A percentile compares a stretch with the other conserved stretches of the same genome.
Evolutionary conservation across 2,888 invertebrate species (phyloP).

Genomic region (Chymomyza fuscimana): DNA sequence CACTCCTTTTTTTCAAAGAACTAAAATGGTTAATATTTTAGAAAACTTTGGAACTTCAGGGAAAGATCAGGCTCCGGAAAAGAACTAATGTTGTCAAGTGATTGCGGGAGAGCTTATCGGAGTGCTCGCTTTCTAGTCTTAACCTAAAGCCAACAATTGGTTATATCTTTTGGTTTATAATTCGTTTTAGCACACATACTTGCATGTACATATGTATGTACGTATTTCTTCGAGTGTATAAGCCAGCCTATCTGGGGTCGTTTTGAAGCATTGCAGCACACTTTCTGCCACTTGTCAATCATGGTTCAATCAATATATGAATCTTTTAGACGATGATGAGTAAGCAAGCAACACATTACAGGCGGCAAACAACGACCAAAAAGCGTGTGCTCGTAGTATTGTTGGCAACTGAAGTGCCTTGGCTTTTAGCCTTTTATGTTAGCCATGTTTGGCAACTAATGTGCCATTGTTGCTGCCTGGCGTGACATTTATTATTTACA

Average conservation of each 20-base stretch:
- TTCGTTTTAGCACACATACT: too few relatives aligned
- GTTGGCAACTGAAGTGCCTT: neutral
- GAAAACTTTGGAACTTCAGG: too few relatives aligned
- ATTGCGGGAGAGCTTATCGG: too few relatives aligned
- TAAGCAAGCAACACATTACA: too few relatives aligned
- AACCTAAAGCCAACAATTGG: too few relatives aligned
- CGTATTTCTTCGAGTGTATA: neutral
- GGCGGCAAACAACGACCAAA: neutral
- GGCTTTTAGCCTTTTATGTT: neutral
- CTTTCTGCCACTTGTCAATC: neutral
- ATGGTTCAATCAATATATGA: neutral
- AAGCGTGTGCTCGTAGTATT: neutral
- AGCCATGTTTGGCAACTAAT: neutral
- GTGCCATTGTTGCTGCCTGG: conserved; percentile 9
- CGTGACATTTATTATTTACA: conserved; percentile 64
- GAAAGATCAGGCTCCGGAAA: too few relatives aligned
- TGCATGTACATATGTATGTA: neutral
- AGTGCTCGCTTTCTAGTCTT: too few relatives aligned
- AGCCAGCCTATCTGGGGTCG: neutral
- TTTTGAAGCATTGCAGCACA: conserved; percentile 1
- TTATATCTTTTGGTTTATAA: too few relatives aligned
- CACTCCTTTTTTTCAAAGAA: too few relatives aligned
- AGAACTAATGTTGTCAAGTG: too few relatives aligned
- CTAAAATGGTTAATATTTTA: too few relatives aligned
- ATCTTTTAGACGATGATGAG: neutral